phyloP scores from a whole-genome alignment of 2,888 invertebrate species.

The Scaeva pyrastri region DNA sequence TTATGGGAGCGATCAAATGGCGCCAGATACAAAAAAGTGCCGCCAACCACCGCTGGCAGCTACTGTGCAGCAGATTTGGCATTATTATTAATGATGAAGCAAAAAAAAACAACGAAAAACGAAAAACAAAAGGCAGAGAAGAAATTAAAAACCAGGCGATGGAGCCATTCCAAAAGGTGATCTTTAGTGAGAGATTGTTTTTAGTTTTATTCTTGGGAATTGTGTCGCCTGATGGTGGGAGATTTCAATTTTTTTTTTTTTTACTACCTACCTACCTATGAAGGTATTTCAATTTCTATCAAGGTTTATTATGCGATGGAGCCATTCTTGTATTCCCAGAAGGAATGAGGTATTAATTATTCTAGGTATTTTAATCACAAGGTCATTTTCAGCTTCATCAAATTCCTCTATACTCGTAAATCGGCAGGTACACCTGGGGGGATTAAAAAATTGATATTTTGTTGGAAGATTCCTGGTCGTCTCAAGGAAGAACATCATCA shows the following conservation, averaged over 20 bases:
- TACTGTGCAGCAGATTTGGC: conserved; percentile 75
- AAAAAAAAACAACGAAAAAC: conserved; percentile 21
- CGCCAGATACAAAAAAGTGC: conserved; percentile 75
- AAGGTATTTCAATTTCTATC: too few relatives aligned
- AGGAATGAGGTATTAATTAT: conserved; percentile 50
- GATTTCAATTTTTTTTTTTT: conserved; percentile 44
- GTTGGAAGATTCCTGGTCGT: neutral
- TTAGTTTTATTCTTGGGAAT: conserved; percentile 66
- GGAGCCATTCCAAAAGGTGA: conserved; percentile 70
- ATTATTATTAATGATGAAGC: conserved; percentile 75
- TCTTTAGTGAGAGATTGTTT: conserved; percentile 64
- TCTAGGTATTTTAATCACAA: conserved; percentile 63
- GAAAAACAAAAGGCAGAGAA: conserved; percentile 39
- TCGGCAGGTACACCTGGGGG: neutral
- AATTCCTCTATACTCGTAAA: neutral
- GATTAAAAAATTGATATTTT: neutral
- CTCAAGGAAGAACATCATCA: neutral
- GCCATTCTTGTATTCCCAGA: conserved; percentile 62
- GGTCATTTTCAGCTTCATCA: conserved; percentile 54
- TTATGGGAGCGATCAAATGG: conserved; percentile 76
- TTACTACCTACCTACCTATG: too few relatives aligned
- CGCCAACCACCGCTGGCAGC: conserved; percentile 73
- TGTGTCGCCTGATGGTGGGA: conserved; percentile 74
- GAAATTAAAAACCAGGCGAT: conserved; percentile 57
- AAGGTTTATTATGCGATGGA: conserved; percentile 32